A percentile compares a stretch with the other conserved stretches of the same genome.
phyloP scores from a whole-genome alignment of 92 coral and sea anemone genomes.

The Ricordea florida region DNA sequence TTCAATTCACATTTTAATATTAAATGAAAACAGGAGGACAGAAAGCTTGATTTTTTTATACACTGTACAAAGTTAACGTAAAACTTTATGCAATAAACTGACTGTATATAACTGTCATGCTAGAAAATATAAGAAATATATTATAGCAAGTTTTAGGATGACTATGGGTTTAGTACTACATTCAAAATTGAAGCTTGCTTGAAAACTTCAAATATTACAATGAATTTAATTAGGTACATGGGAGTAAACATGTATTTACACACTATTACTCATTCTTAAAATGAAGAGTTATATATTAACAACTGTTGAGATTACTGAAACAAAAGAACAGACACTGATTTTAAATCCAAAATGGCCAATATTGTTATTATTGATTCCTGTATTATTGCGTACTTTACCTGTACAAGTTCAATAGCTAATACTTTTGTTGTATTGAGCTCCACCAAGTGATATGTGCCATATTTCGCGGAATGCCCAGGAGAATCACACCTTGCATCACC shows the following conservation, averaged over 20 bases:
- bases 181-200: no score
- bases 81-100: no score
- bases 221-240: no score
- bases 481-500: constrained; percentile 58
- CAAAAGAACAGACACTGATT: background rate
- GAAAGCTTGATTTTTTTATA: background rate
- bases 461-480: constrained; percentile 39
- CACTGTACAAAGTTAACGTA: background rate
- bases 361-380: background rate
- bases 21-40: background rate
- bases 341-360: background rate
- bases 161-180: no score
- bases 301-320: no score
- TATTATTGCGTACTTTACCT: constrained; percentile 17
- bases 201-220: no score
- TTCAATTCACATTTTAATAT: background rate
- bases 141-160: no score
- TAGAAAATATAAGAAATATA: no score
- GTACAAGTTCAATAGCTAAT: constrained; percentile 48
- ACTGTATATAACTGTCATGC: no score
- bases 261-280: no score
- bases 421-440: constrained; percentile 32
- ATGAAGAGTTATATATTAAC: no score
- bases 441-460: constrained; percentile 44
- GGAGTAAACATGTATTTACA: no score